phyloP scores from a whole-genome alignment of 1,140 invertebrate species.

The Dendroctonus valens region DNA sequence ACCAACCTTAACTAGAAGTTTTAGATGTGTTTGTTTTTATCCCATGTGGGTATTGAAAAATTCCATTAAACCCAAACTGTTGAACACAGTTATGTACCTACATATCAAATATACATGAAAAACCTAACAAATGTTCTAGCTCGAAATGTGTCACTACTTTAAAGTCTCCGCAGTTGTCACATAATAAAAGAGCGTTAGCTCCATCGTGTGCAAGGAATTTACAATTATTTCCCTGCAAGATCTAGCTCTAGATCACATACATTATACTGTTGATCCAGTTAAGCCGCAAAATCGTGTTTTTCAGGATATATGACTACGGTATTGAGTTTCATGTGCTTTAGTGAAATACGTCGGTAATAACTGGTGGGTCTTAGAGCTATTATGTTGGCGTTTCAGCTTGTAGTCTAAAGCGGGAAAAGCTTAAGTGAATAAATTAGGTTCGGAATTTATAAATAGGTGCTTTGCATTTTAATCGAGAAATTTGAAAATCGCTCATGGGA shows the following conservation, averaged over 20 bases:
- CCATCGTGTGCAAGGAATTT: slow-evolving; percentile 16
- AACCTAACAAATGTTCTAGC: too few relatives aligned
- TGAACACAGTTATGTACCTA: too few relatives aligned
- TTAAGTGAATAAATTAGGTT: slow-evolving; percentile 14
- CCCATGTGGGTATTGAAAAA: too few relatives aligned
- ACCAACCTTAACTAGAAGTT: too few relatives aligned
- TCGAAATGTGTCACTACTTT: too few relatives aligned
- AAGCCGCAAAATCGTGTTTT: slow-evolving; percentile 26
- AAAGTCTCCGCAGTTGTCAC: too few relatives aligned
- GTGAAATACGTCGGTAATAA: slow-evolving; percentile 25
- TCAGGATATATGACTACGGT: slow-evolving; percentile 24
- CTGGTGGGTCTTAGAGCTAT: slow-evolving; percentile 13
- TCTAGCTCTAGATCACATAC: slow-evolving; percentile 8
- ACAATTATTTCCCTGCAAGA: slow-evolving; percentile 22
- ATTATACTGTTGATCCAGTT: slow-evolving; percentile 22
- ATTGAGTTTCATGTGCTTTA: slow-evolving; percentile 21
- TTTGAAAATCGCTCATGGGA: slow-evolving; percentile 2
- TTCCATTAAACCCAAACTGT: too few relatives aligned
- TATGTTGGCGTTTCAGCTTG: slow-evolving; percentile 19
- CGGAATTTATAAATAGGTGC: slow-evolving; percentile 9
- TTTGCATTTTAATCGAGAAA: slow-evolving; percentile 16
- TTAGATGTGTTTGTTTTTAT: too few relatives aligned
- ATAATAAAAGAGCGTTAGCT: slow-evolving; percentile 19
- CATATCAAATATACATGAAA: too few relatives aligned
- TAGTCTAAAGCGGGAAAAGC: slow-evolving; percentile 21